phyloP scores from a whole-genome alignment of 2,888 invertebrate species.

The Trissoscelio sp. region DNA sequence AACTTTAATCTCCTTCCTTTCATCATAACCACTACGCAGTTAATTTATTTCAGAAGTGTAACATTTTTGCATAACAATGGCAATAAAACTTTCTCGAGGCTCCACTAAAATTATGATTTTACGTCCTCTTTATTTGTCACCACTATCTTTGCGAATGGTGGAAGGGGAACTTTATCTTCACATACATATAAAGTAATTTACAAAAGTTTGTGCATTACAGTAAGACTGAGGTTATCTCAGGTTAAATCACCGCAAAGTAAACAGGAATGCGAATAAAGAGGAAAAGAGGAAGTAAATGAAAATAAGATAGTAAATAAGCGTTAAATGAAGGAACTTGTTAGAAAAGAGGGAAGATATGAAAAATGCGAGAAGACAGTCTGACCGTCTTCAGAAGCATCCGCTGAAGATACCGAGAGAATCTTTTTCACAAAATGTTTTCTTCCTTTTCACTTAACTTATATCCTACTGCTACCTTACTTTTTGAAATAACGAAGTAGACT shows the following conservation, averaged over 20 bases:
- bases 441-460: not conserved
- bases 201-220: constrained; percentile 45
- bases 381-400: not conserved
- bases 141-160: not conserved
- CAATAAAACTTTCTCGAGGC: too few species aligned
- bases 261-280: constrained; percentile 52
- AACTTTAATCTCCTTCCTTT: too few species aligned
- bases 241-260: constrained; percentile 55
- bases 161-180: constrained; percentile 6
- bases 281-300: constrained; percentile 46
- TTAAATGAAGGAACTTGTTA: constrained; percentile 35
- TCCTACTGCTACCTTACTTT: too few species aligned
- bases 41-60: too few species aligned
- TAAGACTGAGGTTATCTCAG: constrained; percentile 45
- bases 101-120: not conserved
- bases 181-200: constrained; percentile 32
- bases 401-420: not conserved
- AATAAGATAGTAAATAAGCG: constrained; percentile 47
- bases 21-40: too few species aligned
- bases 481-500: not conserved
- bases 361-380: not conserved
- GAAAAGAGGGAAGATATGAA: not conserved
- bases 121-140: not conserved
- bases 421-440: not conserved
- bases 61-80: too few species aligned